Conservation (phyloP, 2,888 invertebrate genomes). For the Vanessa cardui region DNA sequence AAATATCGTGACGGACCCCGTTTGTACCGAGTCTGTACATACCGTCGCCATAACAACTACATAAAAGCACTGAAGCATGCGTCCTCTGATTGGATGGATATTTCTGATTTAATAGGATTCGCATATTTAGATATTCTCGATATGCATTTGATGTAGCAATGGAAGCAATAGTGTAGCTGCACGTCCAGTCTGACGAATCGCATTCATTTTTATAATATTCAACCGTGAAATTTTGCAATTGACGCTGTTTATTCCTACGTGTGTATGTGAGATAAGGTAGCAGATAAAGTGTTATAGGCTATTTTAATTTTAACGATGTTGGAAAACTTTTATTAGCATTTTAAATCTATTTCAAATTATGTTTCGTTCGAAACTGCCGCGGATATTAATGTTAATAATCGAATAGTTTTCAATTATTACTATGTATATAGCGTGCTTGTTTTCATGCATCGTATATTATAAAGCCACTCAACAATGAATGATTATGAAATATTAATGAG, state of each 20-base stretch:
- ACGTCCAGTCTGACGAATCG: constrained; percentile 21
- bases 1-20: constrained; percentile 19
- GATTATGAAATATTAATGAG: constrained; percentile 37
- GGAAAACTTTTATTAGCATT: constrained; percentile 6
- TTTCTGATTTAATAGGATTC: constrained; percentile 68
- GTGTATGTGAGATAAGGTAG: constrained; percentile 9
- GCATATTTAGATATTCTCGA: constrained; percentile 59
- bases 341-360: constrained; percentile 1
- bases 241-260: constrained; percentile 4
- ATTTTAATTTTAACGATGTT: constrained; percentile 7
- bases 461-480: constrained; percentile 35
- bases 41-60: constrained; percentile 54
- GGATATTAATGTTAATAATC: background rate
- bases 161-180: constrained; percentile 14
- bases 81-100: constrained; percentile 70
- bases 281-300: constrained; percentile 12
- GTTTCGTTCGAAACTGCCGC: background rate
- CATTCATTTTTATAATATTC: constrained; percentile 16
- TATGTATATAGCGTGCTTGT: background rate
- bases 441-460: constrained; percentile 10
- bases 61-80: constrained; percentile 60
- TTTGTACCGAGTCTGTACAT: constrained; percentile 31
- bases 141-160: constrained; percentile 41
- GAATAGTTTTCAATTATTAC: background rate
- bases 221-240: constrained; percentile 13